A percentile compares a stretch with the other conserved stretches of the same genome.
These are phyloP conservation scores for Dicentrarchus labrax DNA, from an alignment of 2,113 vertebrate species.

Conservation along the genomic window DNA sequence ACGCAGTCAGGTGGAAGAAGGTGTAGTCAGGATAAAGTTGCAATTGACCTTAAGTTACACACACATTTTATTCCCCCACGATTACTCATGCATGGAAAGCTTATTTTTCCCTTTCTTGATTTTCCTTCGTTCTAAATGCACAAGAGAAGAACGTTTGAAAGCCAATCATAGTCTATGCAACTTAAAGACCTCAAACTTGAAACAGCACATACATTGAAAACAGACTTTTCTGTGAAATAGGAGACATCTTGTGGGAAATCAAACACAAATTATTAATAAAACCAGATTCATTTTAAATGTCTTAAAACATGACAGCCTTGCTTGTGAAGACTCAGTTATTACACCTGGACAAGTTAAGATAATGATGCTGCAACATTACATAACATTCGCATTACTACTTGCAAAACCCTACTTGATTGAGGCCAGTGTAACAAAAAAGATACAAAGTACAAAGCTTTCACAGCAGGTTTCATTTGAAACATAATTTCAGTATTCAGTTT, in stretches of 20 bases:
- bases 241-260: background rate
- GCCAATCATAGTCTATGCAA: background rate
- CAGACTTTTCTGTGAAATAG: background rate
- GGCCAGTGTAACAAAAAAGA: background rate
- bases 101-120: background rate
- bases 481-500: background rate
- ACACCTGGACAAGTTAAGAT: background rate
- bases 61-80: background rate
- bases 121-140: background rate
- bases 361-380: background rate
- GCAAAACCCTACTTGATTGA: background rate
- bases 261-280: background rate
- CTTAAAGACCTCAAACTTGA: too few relatives aligned
- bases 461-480: background rate
- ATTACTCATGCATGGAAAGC: background rate
- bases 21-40: background rate
- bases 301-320: background rate
- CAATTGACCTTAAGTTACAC: background rate
- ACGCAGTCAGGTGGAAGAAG: slow-evolving; percentile 3
- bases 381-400: background rate
- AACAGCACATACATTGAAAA: too few relatives aligned
- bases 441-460: background rate
- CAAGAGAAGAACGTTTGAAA: background rate
- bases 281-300: too few relatives aligned
- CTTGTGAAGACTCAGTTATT: background rate